phyloP scores from a whole-genome alignment of 2,888 invertebrate species.

The Himalopsyche tibetana region DNA sequence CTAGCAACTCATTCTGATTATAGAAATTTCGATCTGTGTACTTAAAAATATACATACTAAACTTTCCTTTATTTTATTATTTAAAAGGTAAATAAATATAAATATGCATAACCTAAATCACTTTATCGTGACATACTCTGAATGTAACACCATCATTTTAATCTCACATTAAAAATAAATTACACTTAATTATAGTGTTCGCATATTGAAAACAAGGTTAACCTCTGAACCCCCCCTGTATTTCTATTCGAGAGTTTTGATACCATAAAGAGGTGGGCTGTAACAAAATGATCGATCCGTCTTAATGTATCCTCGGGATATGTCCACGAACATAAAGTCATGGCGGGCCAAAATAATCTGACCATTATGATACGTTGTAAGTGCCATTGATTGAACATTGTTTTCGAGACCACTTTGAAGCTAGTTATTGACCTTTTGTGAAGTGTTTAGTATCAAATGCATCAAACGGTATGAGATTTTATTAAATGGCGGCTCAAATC shows the following conservation, averaged over 20 bases:
- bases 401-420: slow-evolving; percentile 54
- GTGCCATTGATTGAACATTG: slow-evolving; percentile 50
- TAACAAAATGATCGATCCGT: slow-evolving; percentile 56
- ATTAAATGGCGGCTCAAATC: slow-evolving; percentile 51
- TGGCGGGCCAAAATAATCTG: slow-evolving; percentile 49
- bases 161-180: slow-evolving; percentile 63
- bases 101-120: slow-evolving; percentile 70
- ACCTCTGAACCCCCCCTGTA: slow-evolving; percentile 63
- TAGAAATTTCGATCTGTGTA: no score
- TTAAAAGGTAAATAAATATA: not conserved
- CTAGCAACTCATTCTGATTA: no score
- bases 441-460: slow-evolving; percentile 60
- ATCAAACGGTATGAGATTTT: slow-evolving; percentile 58
- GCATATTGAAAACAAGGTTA: slow-evolving; percentile 63
- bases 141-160: slow-evolving; percentile 53
- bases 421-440: slow-evolving; percentile 61
- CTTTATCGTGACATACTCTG: slow-evolving; percentile 62
- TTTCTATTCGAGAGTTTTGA: slow-evolving; percentile 48
- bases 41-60: no score
- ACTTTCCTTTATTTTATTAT: no score
- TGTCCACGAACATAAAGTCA: slow-evolving; percentile 55
- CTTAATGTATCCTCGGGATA: slow-evolving; percentile 32
- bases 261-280: slow-evolving; percentile 60
- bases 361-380: not conserved
- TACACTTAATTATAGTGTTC: slow-evolving; percentile 65